Base-by-base conservation (phyloP, 2,113 vertebrate species). In the Engystomops pustulosus region DNA sequence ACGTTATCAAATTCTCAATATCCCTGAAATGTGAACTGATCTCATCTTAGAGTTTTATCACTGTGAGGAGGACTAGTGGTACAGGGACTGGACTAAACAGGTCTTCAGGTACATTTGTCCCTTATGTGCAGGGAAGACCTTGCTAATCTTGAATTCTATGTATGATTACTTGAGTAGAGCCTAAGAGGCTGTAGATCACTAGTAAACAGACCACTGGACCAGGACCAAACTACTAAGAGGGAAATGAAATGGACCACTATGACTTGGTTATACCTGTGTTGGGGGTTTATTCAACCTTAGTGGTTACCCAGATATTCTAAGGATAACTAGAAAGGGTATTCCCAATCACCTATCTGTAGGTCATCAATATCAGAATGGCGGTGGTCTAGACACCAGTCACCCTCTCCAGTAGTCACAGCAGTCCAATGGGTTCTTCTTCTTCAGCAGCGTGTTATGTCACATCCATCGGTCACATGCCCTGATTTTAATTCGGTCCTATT, bases 11-110 rank as follows among this genome's bases (percentile, higher is more conserved):
- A 23, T 9, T 6, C 11, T 60, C 47, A 60, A 76, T 36, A 58
- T 78, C 75, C 75, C 75, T 60, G 27, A 8, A 78, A 78, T 78
- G 75, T 78, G 75, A 78, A 78, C 55, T 45, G 38, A 71, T 11
- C 23, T 67, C 4, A 36, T 8, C 6, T 8, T 36, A 78, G 18
- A 77, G 60, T 38, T 25, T 34, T 58, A 78, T 60, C n/a, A 78
- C 75, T 60, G 75, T 78, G 75, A 78, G 60, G 41, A 60, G 20
- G 51, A 7, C 17, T 17, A 27, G 27, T 23, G 30, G 49, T 14
- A 34, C 25, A 51, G 45, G 0, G 4, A 49, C 45, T 30, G 30
- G 51, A 25, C 45, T 75, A 27, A 9, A 14, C 71, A 49, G 8
- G 8, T 27, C 3, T 38, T 55, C 10, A 38, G 58, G 72, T 36